Conservation (phyloP, 92 coral and sea anemone genomes). For the Palythoa heliodiscus region DNA sequence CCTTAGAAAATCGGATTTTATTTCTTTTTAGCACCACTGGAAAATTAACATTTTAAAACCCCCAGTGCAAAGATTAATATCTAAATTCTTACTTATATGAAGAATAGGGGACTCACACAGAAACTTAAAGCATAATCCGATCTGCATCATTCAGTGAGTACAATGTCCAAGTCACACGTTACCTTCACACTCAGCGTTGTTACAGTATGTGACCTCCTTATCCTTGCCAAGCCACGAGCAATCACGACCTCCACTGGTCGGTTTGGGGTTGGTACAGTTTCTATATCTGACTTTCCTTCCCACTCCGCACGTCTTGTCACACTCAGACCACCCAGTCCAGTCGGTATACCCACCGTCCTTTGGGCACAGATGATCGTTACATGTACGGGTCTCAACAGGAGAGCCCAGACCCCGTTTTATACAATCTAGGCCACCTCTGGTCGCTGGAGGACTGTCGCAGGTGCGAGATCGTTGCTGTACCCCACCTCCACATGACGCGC, state of each 20-base stretch:
- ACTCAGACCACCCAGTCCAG: slow-evolving; percentile 96
- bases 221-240: slow-evolving; percentile 85
- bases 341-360: slow-evolving; percentile 92
- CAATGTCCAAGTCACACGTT: neutral
- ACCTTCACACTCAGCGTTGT: slow-evolving; percentile 87
- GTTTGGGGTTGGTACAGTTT: slow-evolving; percentile 86
- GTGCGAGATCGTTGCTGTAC: slow-evolving; percentile 76
- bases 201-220: slow-evolving; percentile 76
- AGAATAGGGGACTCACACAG: neutral
- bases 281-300: slow-evolving; percentile 84
- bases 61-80: too few relatives aligned
- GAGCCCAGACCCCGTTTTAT: slow-evolving; percentile 74
- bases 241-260: slow-evolving; percentile 83
- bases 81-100: too few relatives aligned
- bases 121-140: neutral
- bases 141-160: neutral
- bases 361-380: slow-evolving; percentile 78
- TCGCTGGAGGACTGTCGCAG: slow-evolving; percentile 86
- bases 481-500: slow-evolving; percentile 92
- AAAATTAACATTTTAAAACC: too few relatives aligned
- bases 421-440: slow-evolving; percentile 91
- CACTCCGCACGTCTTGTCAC: slow-evolving; percentile 86
- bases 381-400: slow-evolving; percentile 68
- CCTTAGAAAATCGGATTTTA: too few relatives aligned
- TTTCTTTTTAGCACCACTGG: too few relatives aligned